A percentile compares a stretch with the other conserved stretches of the same genome.
Evolutionary conservation across 2,888 invertebrate genomes (phyloP).

Genomic region (Metallyticus violacea): DNA sequence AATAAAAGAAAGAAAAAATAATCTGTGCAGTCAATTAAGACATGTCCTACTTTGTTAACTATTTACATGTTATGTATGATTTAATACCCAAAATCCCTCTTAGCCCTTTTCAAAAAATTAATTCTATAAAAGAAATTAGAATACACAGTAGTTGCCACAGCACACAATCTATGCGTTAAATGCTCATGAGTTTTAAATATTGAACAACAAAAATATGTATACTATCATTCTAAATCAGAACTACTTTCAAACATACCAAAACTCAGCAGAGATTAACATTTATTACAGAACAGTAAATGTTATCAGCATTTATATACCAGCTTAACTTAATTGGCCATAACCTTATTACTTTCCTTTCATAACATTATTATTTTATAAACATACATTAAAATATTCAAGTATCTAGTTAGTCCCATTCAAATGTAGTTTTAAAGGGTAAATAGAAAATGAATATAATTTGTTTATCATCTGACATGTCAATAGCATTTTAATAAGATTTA

Average conservation of each 20-base stretch:
- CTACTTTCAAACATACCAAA: background rate
- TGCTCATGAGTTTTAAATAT: constrained; percentile 1
- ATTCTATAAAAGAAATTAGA: background rate
- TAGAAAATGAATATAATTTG: no score
- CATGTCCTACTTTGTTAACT: background rate
- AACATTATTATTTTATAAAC: background rate
- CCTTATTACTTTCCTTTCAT: no score
- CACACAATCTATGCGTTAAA: background rate
- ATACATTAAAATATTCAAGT: no score
- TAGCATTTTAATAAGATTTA: no score
- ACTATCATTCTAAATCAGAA: background rate
- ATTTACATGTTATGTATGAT: background rate
- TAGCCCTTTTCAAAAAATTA: background rate
- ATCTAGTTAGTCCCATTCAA: no score
- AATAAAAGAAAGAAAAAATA: background rate
- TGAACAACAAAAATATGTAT: background rate
- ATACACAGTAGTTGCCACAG: background rate
- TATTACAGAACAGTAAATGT: background rate
- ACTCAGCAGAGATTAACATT: background rate
- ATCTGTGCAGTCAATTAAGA: background rate
- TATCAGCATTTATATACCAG: background rate
- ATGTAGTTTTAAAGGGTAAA: no score
- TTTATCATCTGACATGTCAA: no score
- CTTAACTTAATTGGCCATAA: background rate
- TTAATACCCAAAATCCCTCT: background rate